A percentile compares a stretch with the other conserved stretches of the same genome.
phyloP scores from a whole-genome alignment of 1,140 invertebrate species.

The Aplysia californica region DNA sequence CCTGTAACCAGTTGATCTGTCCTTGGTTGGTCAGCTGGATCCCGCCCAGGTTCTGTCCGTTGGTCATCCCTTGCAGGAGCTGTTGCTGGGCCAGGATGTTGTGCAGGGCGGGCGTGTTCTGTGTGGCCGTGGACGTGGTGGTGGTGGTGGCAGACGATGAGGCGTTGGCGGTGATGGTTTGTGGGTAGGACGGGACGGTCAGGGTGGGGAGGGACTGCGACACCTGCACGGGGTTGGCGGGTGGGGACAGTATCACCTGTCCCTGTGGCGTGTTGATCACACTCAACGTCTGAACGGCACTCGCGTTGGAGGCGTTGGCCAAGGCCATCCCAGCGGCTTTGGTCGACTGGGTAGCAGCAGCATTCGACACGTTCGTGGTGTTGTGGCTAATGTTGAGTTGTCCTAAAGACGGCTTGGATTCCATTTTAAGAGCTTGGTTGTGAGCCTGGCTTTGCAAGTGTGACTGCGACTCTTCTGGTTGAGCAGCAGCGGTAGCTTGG shows the following conservation, averaged over 20 bases:
- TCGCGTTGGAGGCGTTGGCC: neutral
- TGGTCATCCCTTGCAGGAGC: constrained; percentile 9
- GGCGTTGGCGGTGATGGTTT: constrained; percentile 71
- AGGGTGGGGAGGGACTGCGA: constrained; percentile 15
- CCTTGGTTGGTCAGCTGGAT: constrained; percentile 40
- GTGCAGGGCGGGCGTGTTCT: constrained; percentile 36
- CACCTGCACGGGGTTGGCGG: constrained; percentile 1
- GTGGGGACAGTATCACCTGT: constrained; percentile 28
- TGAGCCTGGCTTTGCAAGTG: constrained; percentile 9
- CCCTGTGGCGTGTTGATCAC: constrained; percentile 31
- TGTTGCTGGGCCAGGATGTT: constrained; percentile 45
- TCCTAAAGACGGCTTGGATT: no score
- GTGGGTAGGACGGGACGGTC: constrained; percentile 32
- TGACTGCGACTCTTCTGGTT: constrained; percentile 5
- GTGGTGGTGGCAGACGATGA: constrained; percentile 60
- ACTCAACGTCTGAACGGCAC: constrained; percentile 19
- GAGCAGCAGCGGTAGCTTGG: neutral
- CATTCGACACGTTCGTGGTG: neutral
- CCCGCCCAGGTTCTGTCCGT: constrained; percentile 13
- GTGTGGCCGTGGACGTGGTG: constrained; percentile 64
- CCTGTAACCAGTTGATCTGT: constrained; percentile 56
- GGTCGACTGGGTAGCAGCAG: neutral
- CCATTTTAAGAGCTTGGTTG: no score
- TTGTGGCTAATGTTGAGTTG: no score
- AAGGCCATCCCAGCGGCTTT: constrained; percentile 19